phyloP scores from a whole-genome alignment of 1,140 invertebrate species.

The Sarcophaga peregrina region DNA sequence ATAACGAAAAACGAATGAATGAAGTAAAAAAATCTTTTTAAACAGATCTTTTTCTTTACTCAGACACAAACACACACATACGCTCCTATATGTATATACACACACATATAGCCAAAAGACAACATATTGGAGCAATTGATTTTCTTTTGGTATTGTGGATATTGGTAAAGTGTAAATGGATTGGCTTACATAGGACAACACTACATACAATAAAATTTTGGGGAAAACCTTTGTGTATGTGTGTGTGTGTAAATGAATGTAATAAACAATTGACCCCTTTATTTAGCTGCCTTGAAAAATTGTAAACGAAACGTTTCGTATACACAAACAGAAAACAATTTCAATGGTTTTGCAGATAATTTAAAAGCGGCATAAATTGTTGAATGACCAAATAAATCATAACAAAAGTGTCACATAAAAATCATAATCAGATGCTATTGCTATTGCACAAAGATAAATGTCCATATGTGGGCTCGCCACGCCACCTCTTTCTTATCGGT shows the following conservation, averaged over 20 bases:
- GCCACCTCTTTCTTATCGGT: too few relatives aligned
- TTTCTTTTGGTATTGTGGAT: constrained; percentile 4
- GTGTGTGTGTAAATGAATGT: neutral
- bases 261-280: constrained; percentile 2
- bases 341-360: constrained; percentile 63
- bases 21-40: neutral
- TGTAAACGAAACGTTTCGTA: neutral
- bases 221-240: neutral
- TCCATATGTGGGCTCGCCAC: neutral
- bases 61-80: too few relatives aligned
- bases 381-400: constrained; percentile 65
- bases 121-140: constrained; percentile 14
- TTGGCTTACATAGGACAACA: neutral
- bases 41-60: neutral
- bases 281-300: neutral
- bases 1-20: neutral
- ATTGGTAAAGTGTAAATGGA: neutral
- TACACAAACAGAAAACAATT: constrained; percentile 50
- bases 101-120: constrained; percentile 4
- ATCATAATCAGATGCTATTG: constrained; percentile 65
- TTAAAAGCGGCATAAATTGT: constrained; percentile 63
- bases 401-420: constrained; percentile 65
- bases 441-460: constrained; percentile 57
- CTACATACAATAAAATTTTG: neutral
- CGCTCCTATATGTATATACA: too few relatives aligned